Conservation (phyloP, 2,888 invertebrate species). For the Eupeodes latifasciatus region DNA sequence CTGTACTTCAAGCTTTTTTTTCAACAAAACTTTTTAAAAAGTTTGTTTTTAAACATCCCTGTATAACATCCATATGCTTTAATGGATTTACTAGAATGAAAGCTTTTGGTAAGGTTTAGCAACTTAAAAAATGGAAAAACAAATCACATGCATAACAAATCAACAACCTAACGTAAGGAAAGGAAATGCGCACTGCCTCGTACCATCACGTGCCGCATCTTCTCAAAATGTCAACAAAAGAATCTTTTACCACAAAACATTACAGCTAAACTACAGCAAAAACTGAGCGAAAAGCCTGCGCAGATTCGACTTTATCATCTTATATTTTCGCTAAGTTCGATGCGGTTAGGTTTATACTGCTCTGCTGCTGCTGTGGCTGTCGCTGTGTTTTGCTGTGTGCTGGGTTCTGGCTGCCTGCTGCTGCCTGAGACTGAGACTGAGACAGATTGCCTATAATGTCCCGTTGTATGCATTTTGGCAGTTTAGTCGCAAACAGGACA, state of each 20-base stretch:
- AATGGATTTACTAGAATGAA: constrained; percentile 48
- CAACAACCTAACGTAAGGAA: constrained; percentile 66
- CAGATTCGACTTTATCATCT: constrained; percentile 41
- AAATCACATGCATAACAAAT: constrained; percentile 48
- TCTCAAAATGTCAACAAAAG: constrained; percentile 66
- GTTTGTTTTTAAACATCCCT: not conserved
- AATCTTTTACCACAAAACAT: constrained; percentile 19
- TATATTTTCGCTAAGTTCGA: constrained; percentile 65
- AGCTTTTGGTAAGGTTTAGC: constrained; percentile 37
- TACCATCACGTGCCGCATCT: constrained; percentile 54
- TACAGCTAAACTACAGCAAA: constrained; percentile 21
- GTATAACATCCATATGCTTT: not conserved
- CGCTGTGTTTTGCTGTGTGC: too few relatives aligned
- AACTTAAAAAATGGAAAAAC: not conserved
- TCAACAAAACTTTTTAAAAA: not conserved
- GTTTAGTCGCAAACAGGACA: constrained; percentile 82
- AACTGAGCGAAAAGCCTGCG: constrained; percentile 60
- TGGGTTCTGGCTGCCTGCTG: not conserved
- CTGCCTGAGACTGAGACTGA: constrained; percentile 12
- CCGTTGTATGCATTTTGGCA: constrained; percentile 67
- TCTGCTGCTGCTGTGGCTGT: too few relatives aligned
- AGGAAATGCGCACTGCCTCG: constrained; percentile 57
- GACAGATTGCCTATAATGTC: constrained; percentile 42
- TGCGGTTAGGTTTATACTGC: constrained; percentile 60
- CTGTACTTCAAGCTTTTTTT: not conserved